phyloP scores from a whole-genome alignment of 2,113 vertebrate genomes.

The Oncorhynchus kisutch region DNA sequence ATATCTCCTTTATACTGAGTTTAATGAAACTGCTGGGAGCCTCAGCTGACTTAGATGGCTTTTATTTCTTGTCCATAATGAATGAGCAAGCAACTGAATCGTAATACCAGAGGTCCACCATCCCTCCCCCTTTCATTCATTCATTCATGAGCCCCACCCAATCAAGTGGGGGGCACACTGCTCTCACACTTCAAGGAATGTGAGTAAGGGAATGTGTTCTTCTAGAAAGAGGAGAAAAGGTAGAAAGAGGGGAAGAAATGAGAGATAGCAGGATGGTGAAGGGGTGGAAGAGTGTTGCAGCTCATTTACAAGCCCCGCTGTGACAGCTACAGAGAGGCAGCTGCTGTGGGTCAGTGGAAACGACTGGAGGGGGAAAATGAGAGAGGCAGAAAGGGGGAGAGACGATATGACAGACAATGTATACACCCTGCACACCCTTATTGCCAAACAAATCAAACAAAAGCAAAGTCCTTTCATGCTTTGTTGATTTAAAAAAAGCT shows the following conservation, averaged over 20 bases:
- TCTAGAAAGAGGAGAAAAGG: conserved; percentile 21
- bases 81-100: neutral
- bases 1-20: conserved; percentile 30
- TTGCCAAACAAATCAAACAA: too few species aligned
- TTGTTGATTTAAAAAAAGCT: too few species aligned
- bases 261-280: conserved; percentile 19
- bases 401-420: too few species aligned
- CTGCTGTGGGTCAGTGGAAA: conserved; percentile 52
- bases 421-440: too few species aligned
- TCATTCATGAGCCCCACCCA: neutral
- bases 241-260: conserved; percentile 4
- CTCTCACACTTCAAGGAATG: neutral
- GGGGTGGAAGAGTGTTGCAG: conserved; percentile 40
- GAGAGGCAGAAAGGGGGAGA: neutral
- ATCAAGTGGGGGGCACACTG: too few species aligned
- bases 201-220: conserved; percentile 9
- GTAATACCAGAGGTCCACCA: too few species aligned
- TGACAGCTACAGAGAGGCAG: conserved; percentile 36
- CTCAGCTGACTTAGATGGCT: conserved; percentile 51
- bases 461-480: too few species aligned
- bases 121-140: neutral
- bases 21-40: conserved; percentile 29
- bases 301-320: conserved; percentile 66
- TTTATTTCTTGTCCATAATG: conserved; percentile 40
- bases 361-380: conserved; percentile 22